Evolutionary conservation across 2,113 vertebrate species (phyloP).

Genomic region (Anolis sagrei): DNA sequence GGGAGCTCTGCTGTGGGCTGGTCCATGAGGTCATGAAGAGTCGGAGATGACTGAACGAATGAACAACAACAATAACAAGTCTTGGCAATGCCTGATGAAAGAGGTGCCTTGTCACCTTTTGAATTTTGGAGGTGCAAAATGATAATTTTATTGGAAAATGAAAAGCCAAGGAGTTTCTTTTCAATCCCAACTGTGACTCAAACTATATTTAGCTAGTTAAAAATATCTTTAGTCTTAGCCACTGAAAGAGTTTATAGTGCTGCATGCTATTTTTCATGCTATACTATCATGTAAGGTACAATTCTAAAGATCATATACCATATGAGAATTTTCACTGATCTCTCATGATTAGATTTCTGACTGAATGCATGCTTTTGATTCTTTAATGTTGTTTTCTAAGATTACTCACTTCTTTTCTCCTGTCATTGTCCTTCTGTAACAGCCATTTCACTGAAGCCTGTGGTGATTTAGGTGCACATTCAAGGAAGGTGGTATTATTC

Average conservation of each 20-base stretch:
- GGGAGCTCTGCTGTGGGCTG: no score
- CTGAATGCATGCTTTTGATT: background rate
- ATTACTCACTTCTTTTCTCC: constrained; percentile 92
- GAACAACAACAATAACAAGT: no score
- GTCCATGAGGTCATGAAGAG: no score
- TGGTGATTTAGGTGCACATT: constrained; percentile 93
- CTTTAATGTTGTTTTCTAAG: background rate
- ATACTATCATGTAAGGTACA: background rate
- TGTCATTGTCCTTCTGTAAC: constrained; percentile 94
- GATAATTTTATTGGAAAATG: no score
- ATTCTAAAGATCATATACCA: background rate
- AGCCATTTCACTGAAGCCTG: constrained; percentile 95
- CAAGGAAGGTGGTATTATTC: constrained; percentile 97
- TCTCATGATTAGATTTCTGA: background rate
- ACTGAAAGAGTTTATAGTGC: background rate
- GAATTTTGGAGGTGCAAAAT: no score
- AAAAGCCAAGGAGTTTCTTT: background rate
- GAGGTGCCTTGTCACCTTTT: background rate
- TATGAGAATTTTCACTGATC: background rate
- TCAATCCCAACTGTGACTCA: background rate
- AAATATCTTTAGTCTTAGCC: no score
- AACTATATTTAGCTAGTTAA: no score
- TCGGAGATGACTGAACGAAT: no score
- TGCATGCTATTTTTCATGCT: background rate
- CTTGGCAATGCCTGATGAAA: background rate